Evolutionary conservation across 2,888 invertebrate species (phyloP), one percentile per base, ranked within the genome.

Genomic region (Machimus atricapillus): DNA sequence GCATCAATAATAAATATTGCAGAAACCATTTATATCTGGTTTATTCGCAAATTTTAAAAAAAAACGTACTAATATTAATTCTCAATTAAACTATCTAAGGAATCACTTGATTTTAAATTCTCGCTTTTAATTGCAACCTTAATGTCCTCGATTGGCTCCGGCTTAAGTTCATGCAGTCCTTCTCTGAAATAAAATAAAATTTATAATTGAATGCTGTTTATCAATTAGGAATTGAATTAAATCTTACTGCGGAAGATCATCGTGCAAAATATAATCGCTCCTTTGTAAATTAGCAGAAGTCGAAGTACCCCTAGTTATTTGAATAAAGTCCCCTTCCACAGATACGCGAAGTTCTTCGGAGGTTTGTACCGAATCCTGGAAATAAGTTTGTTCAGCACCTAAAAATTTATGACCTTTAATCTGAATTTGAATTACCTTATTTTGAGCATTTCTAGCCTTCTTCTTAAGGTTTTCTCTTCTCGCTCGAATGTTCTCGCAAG

Each of bases 11-110:
- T 89, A 23, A 89, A 87, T 56, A 66, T 88, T 74, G 56, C 88
- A 14, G 88, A 89, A 88, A 56, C 89, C 14, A 52, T 88, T 52
- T 89, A 89, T 74, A 87, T 89, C 86, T 89, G 88, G 88, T 86
- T 87, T 78, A 81, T 89, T 46, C 56, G 88, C 74, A 88, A 87
- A 83, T 87, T 88, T 86, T 89, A 89, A 87, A 40, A 87, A 40
- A 40, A 46, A 2, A 27, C 14, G 7, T 46, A 0, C 14, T 52
- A 82, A 34, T 37, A 82, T 58, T 58, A 82, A 46, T 76, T 19
- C 19, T 76, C 9, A n/a, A 14, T 34, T 34, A 76, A 74, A 12
- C 27, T 74, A 37, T 31, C 16, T 19, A 74, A 76, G 5, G n/a
- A 76, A 23, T 37, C 27, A 66, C 27, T 23, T 27, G 19, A 66